Conservation (phyloP, 2,888 invertebrate genomes). For the Lochmaea crataegi region DNA sequence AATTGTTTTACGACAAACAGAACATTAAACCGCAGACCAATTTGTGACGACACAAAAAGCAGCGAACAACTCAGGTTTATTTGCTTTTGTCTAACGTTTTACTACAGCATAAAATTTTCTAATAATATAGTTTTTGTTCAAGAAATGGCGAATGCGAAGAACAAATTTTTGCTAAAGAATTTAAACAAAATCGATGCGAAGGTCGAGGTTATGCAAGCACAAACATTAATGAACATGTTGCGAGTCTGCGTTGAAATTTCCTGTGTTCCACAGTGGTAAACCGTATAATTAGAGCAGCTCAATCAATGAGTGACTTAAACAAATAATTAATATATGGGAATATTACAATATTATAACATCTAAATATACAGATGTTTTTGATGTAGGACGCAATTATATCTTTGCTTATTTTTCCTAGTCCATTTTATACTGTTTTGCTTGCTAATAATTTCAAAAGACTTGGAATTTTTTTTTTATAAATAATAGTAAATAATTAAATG, state of each 20-base stretch:
- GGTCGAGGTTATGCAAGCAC: not conserved
- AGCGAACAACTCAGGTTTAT: too few relatives aligned
- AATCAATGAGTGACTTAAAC: not conserved
- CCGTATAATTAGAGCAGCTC: not conserved
- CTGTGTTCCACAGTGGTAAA: not conserved
- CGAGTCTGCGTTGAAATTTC: not conserved
- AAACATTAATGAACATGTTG: not conserved
- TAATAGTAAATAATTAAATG: too few relatives aligned
- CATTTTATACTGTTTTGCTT: too few relatives aligned
- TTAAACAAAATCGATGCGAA: constrained; percentile 4
- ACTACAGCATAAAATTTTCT: not conserved
- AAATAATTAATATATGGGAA: not conserved
- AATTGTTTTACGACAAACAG: not conserved
- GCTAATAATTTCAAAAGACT: too few relatives aligned
- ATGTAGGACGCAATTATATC: too few relatives aligned
- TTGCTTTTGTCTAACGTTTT: too few relatives aligned
- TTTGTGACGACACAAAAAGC: not conserved
- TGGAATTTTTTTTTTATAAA: too few relatives aligned
- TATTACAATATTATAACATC: not conserved
- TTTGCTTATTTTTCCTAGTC: too few relatives aligned
- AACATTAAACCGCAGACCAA: not conserved
- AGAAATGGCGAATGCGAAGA: not conserved
- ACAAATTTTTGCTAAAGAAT: not conserved
- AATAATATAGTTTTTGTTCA: not conserved
- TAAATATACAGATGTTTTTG: too few relatives aligned